Percentiles rank a stretch among this genome's conserved stretches.
phyloP scores from a whole-genome alignment of 2,888 invertebrate species.

The Mythimna albipuncta region DNA sequence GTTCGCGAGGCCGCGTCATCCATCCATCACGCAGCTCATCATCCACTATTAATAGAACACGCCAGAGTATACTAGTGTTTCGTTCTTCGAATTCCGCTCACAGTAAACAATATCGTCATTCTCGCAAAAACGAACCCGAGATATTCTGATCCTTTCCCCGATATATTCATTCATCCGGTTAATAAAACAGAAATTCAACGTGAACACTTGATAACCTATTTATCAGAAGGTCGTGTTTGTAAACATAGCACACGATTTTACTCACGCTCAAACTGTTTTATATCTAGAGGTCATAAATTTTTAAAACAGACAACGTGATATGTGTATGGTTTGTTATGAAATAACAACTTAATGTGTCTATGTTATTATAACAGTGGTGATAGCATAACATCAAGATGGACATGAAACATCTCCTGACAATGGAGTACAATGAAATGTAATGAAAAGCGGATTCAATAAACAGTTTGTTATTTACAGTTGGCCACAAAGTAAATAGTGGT shows the following conservation, averaged over 20 bases:
- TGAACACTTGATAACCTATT: slow-evolving; percentile 79
- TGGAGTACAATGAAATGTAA: slow-evolving; percentile 38
- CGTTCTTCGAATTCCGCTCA: slow-evolving; percentile 85
- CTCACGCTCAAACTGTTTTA: slow-evolving; percentile 70
- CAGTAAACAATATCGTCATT: slow-evolving; percentile 81
- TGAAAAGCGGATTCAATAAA: slow-evolving; percentile 38
- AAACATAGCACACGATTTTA: slow-evolving; percentile 78
- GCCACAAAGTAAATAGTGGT: slow-evolving; percentile 46
- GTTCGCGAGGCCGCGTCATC: slow-evolving; percentile 86
- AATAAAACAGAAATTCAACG: slow-evolving; percentile 74
- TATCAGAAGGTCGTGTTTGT: slow-evolving; percentile 82
- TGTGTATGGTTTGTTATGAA: slow-evolving; percentile 51
- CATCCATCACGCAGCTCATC: slow-evolving; percentile 87
- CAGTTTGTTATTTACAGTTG: slow-evolving; percentile 46
- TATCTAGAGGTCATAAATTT: slow-evolving; percentile 71
- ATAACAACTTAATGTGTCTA: slow-evolving; percentile 47
- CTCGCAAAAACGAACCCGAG: slow-evolving; percentile 67
- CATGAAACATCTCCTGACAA: slow-evolving; percentile 35
- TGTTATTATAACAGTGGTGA: slow-evolving; percentile 47
- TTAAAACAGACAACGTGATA: slow-evolving; percentile 56
- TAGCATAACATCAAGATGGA: slow-evolving; percentile 40
- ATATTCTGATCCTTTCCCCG: slow-evolving; percentile 68
- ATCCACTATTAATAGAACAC: slow-evolving; percentile 85
- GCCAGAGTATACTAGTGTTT: slow-evolving; percentile 74
- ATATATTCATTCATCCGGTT: slow-evolving; percentile 75